Percentiles rank a stretch among this genome's conserved stretches.
These are phyloP conservation scores for Naja naja DNA, from an alignment of 2,113 vertebrate species.

Conservation along the genomic window DNA sequence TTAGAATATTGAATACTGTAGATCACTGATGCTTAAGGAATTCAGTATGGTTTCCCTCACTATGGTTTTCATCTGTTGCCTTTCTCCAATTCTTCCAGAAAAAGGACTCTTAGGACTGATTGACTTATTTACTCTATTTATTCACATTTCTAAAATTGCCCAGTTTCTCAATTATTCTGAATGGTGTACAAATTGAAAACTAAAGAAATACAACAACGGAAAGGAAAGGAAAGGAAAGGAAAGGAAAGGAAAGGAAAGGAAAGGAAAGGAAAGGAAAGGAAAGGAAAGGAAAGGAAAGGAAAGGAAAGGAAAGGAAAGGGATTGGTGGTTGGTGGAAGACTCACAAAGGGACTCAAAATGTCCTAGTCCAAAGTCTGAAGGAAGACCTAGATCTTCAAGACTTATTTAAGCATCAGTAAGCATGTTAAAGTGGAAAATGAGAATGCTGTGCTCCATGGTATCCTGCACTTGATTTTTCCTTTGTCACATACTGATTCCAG, in stretches of 20 bases:
- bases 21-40: background rate
- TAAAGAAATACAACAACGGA: background rate
- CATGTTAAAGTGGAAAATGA: background rate
- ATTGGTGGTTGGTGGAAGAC: background rate
- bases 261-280: background rate
- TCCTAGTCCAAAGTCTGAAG: background rate
- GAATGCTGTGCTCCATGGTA: background rate
- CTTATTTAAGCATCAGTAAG: background rate
- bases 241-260: background rate
- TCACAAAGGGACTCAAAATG: background rate
- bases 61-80: background rate
- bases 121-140: background rate
- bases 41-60: background rate
- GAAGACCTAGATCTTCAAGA: background rate
- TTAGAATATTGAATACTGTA: background rate
- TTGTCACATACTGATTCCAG: background rate
- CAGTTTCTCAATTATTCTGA: background rate
- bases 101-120: background rate
- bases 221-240: background rate
- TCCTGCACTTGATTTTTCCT: background rate
- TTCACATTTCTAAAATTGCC: background rate
- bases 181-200: background rate
- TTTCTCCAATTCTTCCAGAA: background rate
- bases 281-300: background rate
- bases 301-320: background rate